phyloP scores from a whole-genome alignment of 2,113 vertebrate genomes.

The Dasyurus viverrinus region DNA sequence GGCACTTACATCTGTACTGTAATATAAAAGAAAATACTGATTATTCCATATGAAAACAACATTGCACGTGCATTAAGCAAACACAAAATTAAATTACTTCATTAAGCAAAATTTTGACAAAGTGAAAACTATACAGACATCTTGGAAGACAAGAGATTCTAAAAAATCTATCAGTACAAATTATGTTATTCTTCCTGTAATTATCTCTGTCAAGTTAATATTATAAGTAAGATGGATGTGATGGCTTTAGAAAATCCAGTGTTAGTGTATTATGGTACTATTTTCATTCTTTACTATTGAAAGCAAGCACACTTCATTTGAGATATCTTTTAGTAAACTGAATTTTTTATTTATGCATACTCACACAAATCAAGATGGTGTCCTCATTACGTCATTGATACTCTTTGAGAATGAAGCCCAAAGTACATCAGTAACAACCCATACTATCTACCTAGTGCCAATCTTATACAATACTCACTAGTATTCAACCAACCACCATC shows the following conservation, averaged over 20 bases:
- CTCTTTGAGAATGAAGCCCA: no score
- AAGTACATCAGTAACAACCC: not conserved
- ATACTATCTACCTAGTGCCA: not conserved
- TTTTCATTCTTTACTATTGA: not conserved
- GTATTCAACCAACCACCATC: not conserved
- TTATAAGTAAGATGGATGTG: not conserved
- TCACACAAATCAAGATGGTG: not conserved
- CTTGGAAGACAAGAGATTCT: not conserved
- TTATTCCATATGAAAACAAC: conserved; percentile 30
- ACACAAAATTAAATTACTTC: not conserved
- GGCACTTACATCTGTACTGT: conserved; percentile 88
- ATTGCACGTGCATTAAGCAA: not conserved
- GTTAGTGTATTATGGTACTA: not conserved
- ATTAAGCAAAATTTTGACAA: not conserved
- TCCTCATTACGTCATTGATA: not conserved
- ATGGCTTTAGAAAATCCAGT: not conserved
- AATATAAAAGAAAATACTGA: not conserved
- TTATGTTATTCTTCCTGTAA: not conserved
- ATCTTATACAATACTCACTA: not conserved
- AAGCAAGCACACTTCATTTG: not conserved
- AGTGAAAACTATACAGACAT: not conserved
- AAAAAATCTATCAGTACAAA: not conserved
- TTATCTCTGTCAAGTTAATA: not conserved
- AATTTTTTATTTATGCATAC: not conserved
- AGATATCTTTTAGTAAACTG: not conserved